phyloP scores from a whole-genome alignment of 1,140 invertebrate genomes.

The Apis mellifera region Amel_HAv3.1 CM009944.2:10237501-10238000 shows the following conservation, averaged over 20 bases:
- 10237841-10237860: slow-evolving; percentile 73
- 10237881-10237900: slow-evolving; percentile 55
- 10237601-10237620: slow-evolving; percentile 4
- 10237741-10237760: slow-evolving; percentile 44
- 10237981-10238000: slow-evolving; percentile 48
- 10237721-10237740: slow-evolving; percentile 47
- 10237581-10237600: not conserved
- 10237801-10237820: slow-evolving; percentile 68
- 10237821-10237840: slow-evolving; percentile 74
- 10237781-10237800: slow-evolving; percentile 75
- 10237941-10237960: slow-evolving; percentile 19
- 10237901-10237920: slow-evolving; percentile 38
- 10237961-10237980: slow-evolving; percentile 32
- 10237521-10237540: not conserved
- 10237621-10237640: not conserved
- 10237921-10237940: slow-evolving; percentile 20
- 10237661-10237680: not conserved
- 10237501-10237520: not conserved
- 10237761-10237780: slow-evolving; percentile 69
- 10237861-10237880: slow-evolving; percentile 74
- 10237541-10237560: not conserved
- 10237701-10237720: slow-evolving; percentile 34
- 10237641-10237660: not conserved
- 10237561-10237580: not conserved
- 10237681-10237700: slow-evolving; percentile 4